Percentiles rank a stretch among this genome's conserved stretches.
phyloP scores from a whole-genome alignment of 1,140 invertebrate species.

The Cyclargus thomasi region DNA sequence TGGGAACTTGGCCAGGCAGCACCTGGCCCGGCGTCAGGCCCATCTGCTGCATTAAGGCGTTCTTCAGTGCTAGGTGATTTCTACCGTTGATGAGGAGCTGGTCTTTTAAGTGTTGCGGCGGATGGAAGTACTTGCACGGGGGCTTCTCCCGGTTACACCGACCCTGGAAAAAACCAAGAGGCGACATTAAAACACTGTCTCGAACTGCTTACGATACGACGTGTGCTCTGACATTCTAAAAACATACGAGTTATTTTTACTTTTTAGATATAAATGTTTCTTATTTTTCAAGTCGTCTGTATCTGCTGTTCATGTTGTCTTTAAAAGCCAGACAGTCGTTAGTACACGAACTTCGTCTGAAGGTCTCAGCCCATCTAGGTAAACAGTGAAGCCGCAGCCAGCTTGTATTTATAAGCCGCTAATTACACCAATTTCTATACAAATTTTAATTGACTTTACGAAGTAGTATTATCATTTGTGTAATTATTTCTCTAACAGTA shows the following conservation, averaged over 20 bases:
- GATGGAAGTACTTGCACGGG: slow-evolving; percentile 99
- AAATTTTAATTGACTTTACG: no score
- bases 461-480: no score
- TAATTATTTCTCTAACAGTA: no score
- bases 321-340: no score
- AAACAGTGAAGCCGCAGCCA: no score
- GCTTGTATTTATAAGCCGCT: no score
- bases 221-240: not conserved
- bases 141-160: slow-evolving; percentile 99
- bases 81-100: slow-evolving; percentile 99
- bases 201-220: not conserved
- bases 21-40: slow-evolving; percentile 91
- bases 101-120: slow-evolving; percentile 99
- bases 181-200: not conserved
- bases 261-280: no score
- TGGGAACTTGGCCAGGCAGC: slow-evolving; percentile 91
- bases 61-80: slow-evolving; percentile 98
- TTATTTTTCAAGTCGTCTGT: no score
- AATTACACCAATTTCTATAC: no score
- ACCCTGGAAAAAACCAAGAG: slow-evolving; percentile 83
- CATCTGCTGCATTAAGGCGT: slow-evolving; percentile 97
- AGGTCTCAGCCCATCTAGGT: no score
- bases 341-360: no score
- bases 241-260: not conserved
- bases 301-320: no score